Conservation (phyloP, 2,113 vertebrate species). For the Rhagologus leucostigma region DNA sequence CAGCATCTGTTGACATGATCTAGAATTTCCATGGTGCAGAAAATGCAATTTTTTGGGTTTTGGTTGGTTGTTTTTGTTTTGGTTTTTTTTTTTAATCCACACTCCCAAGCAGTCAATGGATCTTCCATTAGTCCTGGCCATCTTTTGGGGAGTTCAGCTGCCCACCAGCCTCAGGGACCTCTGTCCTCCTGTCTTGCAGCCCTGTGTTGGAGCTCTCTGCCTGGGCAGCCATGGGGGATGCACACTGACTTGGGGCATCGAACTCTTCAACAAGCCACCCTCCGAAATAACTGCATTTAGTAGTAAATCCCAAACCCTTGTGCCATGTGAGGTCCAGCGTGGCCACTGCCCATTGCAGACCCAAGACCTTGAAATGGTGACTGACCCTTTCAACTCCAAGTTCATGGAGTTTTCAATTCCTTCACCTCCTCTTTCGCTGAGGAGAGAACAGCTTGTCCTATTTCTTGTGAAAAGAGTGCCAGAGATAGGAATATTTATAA, state of each 20-base stretch:
- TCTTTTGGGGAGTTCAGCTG: not conserved
- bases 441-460: not conserved
- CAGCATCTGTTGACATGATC: not conserved
- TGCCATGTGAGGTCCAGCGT: fast-evolving
- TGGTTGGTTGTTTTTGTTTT: not conserved
- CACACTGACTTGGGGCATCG: fast-evolving
- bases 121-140: not conserved
- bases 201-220: fast-evolving
- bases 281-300: not conserved
- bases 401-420: not conserved
- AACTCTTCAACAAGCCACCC: not conserved
- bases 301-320: not conserved
- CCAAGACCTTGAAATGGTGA: not conserved
- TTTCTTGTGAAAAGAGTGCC: not conserved
- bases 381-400: not conserved
- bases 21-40: not conserved
- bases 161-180: not conserved
- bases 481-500: slow-evolving; percentile 25
- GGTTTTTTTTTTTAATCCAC: not conserved
- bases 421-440: not conserved
- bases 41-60: not conserved
- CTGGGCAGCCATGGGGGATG: not conserved
- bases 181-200: not conserved
- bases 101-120: not conserved
- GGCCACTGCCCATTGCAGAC: not conserved